phyloP scores from a whole-genome alignment of 2,888 invertebrate genomes.

The Pediacus dermestoides region DNA sequence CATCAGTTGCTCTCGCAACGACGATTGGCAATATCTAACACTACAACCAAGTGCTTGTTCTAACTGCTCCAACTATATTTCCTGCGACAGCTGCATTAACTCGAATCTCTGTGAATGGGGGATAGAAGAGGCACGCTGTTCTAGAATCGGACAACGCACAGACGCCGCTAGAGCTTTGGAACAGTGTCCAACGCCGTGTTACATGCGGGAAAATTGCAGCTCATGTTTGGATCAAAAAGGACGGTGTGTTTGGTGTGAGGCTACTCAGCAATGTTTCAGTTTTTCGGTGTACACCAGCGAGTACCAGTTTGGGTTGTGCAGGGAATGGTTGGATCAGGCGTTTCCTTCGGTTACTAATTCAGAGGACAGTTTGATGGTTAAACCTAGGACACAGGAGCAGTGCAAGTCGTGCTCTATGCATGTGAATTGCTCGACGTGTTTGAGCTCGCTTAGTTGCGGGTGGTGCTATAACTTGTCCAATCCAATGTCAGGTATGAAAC shows the following conservation, averaged over 20 bases:
- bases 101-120: slow-evolving; percentile 87
- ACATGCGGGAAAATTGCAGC: slow-evolving; percentile 70
- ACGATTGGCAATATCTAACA: slow-evolving; percentile 76
- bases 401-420: slow-evolving; percentile 79
- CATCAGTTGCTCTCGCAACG: slow-evolving; percentile 54
- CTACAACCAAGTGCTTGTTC: slow-evolving; percentile 79
- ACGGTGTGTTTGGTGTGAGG: slow-evolving; percentile 96
- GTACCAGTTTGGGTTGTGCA: slow-evolving; percentile 88
- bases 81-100: slow-evolving; percentile 78
- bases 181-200: slow-evolving; percentile 79
- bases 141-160: slow-evolving; percentile 68
- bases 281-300: slow-evolving; percentile 95
- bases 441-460: slow-evolving; percentile 83
- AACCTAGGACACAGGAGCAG: slow-evolving; percentile 55
- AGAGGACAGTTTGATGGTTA: slow-evolving; percentile 41
- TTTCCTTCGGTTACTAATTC: slow-evolving; percentile 50
- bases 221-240: slow-evolving; percentile 74
- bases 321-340: slow-evolving; percentile 88
- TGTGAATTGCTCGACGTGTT: slow-evolving; percentile 72
- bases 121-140: slow-evolving; percentile 81
- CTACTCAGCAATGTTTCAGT: slow-evolving; percentile 86
- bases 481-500: slow-evolving; percentile 76
- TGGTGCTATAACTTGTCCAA: slow-evolving; percentile 90
- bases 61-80: slow-evolving; percentile 85
- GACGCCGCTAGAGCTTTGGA: slow-evolving; percentile 62